Evolutionary conservation across 2,888 invertebrate species (phyloP).

Genomic region (Ophion costatus): DNA sequence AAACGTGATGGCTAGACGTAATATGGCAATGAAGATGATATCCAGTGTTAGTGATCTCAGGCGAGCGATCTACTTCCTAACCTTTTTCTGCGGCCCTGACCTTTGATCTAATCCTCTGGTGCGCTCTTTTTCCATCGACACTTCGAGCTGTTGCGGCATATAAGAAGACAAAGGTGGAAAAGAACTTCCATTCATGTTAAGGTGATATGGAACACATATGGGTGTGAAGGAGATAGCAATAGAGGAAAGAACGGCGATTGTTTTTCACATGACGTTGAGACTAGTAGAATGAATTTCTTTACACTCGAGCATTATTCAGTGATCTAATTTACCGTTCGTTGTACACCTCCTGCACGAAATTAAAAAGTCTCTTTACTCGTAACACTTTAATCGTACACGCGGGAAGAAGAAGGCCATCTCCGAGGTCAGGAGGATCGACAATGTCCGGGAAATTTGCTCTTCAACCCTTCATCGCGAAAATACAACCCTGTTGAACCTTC

Average conservation of each 20-base stretch:
- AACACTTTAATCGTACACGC: conserved; percentile 10
- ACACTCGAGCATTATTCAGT: conserved; percentile 22
- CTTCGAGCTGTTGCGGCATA: conserved; percentile 25
- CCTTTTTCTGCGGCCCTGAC: conserved; percentile 53
- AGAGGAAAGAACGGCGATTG: neutral
- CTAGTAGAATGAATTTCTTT: conserved; percentile 27
- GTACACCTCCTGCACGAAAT: conserved; percentile 21
- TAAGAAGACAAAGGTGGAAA: conserved; percentile 12
- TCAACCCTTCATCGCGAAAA: conserved; percentile 7
- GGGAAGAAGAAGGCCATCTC: conserved; percentile 2
- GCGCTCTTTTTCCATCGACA: conserved; percentile 51
- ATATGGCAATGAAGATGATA: conserved; percentile 35
- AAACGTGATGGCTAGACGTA: conserved; percentile 14
- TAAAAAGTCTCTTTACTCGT: conserved; percentile 39
- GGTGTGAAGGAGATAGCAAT: neutral
- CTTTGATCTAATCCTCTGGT: conserved; percentile 42
- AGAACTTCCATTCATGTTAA: neutral
- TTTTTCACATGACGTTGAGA: neutral
- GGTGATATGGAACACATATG: neutral
- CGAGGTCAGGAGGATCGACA: conserved; percentile 1
- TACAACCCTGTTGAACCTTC: neutral
- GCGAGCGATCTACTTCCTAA: conserved; percentile 44
- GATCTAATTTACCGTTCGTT: conserved; percentile 41
- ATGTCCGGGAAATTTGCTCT: neutral
- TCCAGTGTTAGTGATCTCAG: conserved; percentile 45